Evolutionary conservation across 2,797 vertebrate species (phyloP), one percentile per base, ranked within the genome.

Genomic region (Malurus leucopterus): DNA sequence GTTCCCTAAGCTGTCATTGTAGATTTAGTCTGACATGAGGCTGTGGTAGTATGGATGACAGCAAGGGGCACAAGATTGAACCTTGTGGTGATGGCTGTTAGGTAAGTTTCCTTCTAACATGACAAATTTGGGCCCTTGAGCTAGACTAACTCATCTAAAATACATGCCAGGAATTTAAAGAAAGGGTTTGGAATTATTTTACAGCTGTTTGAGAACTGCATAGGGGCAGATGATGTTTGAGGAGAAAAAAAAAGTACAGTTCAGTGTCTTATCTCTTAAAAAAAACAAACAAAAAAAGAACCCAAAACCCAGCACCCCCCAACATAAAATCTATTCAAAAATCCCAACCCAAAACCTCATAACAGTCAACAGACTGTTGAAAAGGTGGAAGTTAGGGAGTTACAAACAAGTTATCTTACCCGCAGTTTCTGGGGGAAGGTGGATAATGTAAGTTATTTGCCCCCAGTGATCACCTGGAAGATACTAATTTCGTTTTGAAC

Each of bases 331-430:
- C 12, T 5, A 3, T 47, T 11, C 16, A 41, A 51, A 68, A 46
- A 34, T 26, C 18, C 10, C 14, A 51, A 40, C 8, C 7, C 19
- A 38, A 38, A 80, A 8, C 12, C 8, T 32, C 0, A 0, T 65
- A 26, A 43, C 12, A 79, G 5, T 32, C 20, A 26, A 17, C 10
- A 68, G 19, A 26, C 16, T 63, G 2, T 67, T 86, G 50, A 44
- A 58, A 70, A 67, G 34, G 26, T 53, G 6, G 38, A 41, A 92
- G 13, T 13, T 59, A 22, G 30, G 64, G 38, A 15, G 5, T 47
- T 80, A 8, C 15, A 40, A 57, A 13, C 9, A 43, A 47, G 22
- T 51, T 50, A 12, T 9, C 8, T 46, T 63, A 34, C 38, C 24
- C 3, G 0, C 21, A 29, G 3, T 57, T 79, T 34, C 17, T 73